Conservation (phyloP, 2,797 vertebrate genomes). For the Neosilurus hyrtlii region DNA sequence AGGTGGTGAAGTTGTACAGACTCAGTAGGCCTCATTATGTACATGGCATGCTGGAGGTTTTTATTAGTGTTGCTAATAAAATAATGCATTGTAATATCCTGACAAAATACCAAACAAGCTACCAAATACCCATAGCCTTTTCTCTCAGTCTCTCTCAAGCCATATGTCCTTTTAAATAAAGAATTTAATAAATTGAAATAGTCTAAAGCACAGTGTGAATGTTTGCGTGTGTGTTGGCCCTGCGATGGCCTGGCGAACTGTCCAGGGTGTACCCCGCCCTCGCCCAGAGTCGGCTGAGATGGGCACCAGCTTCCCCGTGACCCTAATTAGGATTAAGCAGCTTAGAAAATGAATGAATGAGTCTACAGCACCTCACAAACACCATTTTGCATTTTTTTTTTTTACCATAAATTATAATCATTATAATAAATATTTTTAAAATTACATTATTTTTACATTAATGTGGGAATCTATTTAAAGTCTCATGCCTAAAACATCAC, state of each 20-base stretch:
- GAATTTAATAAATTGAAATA: not conserved
- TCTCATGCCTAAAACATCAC: not conserved
- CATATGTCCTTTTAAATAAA: not conserved
- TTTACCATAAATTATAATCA: not conserved
- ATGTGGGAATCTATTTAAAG: not conserved
- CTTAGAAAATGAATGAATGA: too few species aligned
- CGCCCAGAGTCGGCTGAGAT: too few species aligned
- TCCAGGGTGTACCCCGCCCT: too few species aligned
- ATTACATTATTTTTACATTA: not conserved
- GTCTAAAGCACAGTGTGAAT: too few species aligned
- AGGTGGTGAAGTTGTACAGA: slow-evolving; percentile 24
- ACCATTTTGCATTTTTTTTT: not conserved
- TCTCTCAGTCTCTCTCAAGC: not conserved
- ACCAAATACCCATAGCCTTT: not conserved
- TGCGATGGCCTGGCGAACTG: too few species aligned
- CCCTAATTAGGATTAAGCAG: too few species aligned
- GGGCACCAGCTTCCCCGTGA: too few species aligned
- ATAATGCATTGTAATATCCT: not conserved
- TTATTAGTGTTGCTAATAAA: not conserved
- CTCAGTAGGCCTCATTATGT: not conserved
- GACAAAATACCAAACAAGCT: not conserved
- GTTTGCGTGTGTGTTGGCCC: too few species aligned
- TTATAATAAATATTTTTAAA: not conserved
- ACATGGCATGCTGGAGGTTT: not conserved
- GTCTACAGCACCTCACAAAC: not conserved